Base-by-base conservation (phyloP, 1,140 invertebrate species). In the Aphis gossypii region DNA sequence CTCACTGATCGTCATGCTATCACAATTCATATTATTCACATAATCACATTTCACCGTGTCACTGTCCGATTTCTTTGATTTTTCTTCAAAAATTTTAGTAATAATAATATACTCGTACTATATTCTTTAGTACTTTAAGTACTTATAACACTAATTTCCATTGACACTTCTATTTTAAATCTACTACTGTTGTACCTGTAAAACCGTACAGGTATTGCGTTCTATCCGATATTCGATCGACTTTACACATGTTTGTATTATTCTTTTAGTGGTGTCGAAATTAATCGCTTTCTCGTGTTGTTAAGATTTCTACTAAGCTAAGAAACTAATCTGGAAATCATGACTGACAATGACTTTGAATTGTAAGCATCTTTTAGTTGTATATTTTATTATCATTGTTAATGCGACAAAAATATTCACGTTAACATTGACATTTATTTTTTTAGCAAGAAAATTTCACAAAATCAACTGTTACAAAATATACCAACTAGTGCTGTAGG, bases 391-490 rank as follows among this genome's bases (percentile, higher is more conserved):
- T 38, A n/a, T 82, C 1, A 20, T 38, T 21, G 21, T 83, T n/a
- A 3, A 38, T 38, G n/a, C 7, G 23, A 9, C 7, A 38, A 7
- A 38, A 23, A 21, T 83, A 83, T 21, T 38, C 21, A 83, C 8
- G 35, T 48, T 87, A 48, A 35, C 5, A n/a, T n/a, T 76, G 18
- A 76, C 35, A 23, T 88, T 51, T 51, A 51, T 14, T 14, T 51
- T 51, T 51, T 88, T n/a, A 88, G 48, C 11, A 88, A 35, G 6
- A 35, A 54, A 20, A 51, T 21, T 48, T 2, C 6, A 30, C 25
- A n/a, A 51, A 88, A 60, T 44, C 89, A 54, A 23, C 23, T 90
- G 23, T 90, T 90, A 23, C 54, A 60, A 41, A 35, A 90, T 90
- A 41, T 25, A 5, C 89, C 11, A 38, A 90, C 51, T 23, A n/a